Conservation (phyloP, 2,888 invertebrate genomes). For the Acanthopleura granulata region DNA sequence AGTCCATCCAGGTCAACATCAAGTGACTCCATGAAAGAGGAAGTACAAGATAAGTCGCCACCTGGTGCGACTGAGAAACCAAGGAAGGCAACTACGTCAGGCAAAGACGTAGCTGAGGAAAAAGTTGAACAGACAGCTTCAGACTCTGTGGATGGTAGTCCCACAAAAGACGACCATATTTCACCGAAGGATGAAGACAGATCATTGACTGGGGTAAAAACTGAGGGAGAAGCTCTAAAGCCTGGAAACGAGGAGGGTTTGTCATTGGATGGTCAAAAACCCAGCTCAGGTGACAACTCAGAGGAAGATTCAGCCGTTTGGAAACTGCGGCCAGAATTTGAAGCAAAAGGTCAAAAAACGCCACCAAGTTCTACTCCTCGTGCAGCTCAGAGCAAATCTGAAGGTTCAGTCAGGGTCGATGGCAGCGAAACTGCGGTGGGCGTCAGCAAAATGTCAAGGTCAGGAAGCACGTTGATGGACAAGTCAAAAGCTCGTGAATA, state of each 20-base stretch:
- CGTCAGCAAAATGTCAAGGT: no score
- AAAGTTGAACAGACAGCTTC: neutral
- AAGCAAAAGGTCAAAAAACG: neutral
- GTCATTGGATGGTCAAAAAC: neutral
- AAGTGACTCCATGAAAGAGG: neutral
- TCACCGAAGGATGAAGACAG: neutral
- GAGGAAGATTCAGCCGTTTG: neutral
- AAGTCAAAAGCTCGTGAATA: slow-evolving; percentile 84
- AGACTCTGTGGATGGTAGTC: neutral
- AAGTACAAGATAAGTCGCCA: neutral
- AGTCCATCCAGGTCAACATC: neutral
- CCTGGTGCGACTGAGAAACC: neutral
- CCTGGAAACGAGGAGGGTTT: neutral
- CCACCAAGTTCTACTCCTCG: no score
- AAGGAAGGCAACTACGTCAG: neutral
- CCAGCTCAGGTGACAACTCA: neutral
- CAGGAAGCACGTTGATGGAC: slow-evolving; percentile 72
- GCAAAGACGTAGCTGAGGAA: neutral
- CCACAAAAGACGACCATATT: neutral
- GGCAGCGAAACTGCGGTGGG: no score
- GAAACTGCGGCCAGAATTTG: slow-evolving; percentile 5
- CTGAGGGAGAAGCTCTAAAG: neutral
- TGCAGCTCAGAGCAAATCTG: no score
- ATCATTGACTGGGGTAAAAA: neutral
- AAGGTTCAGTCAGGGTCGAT: no score